Evolutionary conservation across 2,888 invertebrate species (phyloP).

Genomic region (Marasmarcha lunaedactyla): DNA sequence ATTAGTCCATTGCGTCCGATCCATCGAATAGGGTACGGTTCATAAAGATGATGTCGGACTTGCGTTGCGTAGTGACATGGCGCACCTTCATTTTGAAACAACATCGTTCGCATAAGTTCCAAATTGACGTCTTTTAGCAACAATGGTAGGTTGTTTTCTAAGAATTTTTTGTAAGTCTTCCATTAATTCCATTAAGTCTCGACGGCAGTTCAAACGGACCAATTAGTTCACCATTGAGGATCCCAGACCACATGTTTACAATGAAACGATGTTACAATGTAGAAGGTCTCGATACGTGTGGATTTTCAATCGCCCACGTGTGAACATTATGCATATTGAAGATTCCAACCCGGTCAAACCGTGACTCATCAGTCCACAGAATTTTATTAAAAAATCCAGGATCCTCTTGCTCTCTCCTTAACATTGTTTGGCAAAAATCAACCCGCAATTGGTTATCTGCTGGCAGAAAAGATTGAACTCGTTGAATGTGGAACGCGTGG

Average conservation of each 20-base stretch:
- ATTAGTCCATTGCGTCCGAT: conserved; percentile 6
- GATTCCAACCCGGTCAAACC: not conserved
- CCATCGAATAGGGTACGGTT: conserved; percentile 7
- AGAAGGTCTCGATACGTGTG: conserved; percentile 10
- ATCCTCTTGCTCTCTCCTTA: not conserved
- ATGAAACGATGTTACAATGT: conserved; percentile 9
- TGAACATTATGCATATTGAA: conserved; percentile 14
- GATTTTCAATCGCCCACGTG: conserved; percentile 16
- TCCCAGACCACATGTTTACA: conserved; percentile 3
- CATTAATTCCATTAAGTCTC: conserved; percentile 6
- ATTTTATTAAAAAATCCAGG: not conserved
- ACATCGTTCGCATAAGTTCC: conserved; percentile 4
- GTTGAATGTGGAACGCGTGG: conserved; percentile 13
- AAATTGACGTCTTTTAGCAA: conserved; percentile 9
- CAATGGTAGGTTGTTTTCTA: conserved; percentile 4
- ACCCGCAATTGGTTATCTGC: conserved; percentile 9
- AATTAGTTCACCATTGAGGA: conserved; percentile 1
- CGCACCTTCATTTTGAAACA: conserved; percentile 11
- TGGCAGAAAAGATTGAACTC: conserved; percentile 12
- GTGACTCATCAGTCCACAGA: conserved; percentile 1
- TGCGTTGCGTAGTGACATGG: conserved; percentile 9
- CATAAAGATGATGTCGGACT: conserved; percentile 7
- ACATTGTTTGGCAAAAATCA: conserved; percentile 5
- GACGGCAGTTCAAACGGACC: conserved; percentile 4
- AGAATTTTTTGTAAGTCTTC: conserved; percentile 8